Evolutionary conservation across 2,113 vertebrate genomes (phyloP), one percentile per base, ranked within the genome.

Genomic region (Albula goreensis): DNA sequence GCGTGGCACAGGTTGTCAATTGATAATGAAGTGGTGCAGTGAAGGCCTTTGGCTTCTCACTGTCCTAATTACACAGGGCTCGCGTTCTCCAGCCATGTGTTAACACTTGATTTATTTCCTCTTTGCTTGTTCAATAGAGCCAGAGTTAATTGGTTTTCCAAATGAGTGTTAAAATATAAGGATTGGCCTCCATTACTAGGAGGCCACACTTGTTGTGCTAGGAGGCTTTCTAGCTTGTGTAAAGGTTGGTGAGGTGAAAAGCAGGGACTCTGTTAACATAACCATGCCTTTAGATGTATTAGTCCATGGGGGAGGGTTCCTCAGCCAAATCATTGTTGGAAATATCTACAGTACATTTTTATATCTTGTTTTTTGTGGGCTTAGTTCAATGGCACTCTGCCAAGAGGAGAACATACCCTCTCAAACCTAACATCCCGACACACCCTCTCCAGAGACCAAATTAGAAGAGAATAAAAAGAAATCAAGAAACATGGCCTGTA

Each of bases 41-140:
- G 92, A 94, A 91, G 95, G 95, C 96, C 95, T 95, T 96, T 91
- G 94, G 93, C 93, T 94, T 90, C 94, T 94, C 92, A 94, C 93
- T 94, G 93, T 92, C 94, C 96, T 97, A 97, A 98, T 98, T 97
- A 97, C 93, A 96, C 93, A 91, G 93, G 95, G 90, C 89, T 91
- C 95, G 94, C 94, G 93, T 95, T 97, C 92, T 90, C 96, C 95
- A 96, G 95, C 92, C 95, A 83, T 97, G 95, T 96, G 96, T 96
- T 96, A 97, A 96, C 96, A 95, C 94, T 97, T 97, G 97, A 98
- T 98, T 98, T 98, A 97, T 99, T 97, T 97, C 94, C 91, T 89
- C 85, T 96, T 94, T 92, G 91, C 92, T 96, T 94, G 92, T 95
- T 97, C 95, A 96, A 96, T 95, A 96, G 92, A 94, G 91, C 90